phyloP scores from a whole-genome alignment of 2,113 vertebrate species.

The Carlito syrichta region DNA sequence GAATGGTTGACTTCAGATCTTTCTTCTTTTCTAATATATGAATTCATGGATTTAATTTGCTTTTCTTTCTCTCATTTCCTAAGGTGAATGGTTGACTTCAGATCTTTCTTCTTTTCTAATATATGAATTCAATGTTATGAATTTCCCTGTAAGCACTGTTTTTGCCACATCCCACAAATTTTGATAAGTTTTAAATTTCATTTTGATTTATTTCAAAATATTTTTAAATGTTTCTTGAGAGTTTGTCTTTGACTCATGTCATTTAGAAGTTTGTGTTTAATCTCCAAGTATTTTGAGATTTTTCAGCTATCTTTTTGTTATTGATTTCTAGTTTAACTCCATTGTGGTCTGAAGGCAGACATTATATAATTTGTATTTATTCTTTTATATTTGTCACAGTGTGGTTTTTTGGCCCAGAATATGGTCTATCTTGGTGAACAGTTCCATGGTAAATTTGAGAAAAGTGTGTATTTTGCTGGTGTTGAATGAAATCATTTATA shows the following conservation, averaged over 20 bases:
- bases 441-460: not conserved
- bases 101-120: not conserved
- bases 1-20: not conserved
- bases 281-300: not conserved
- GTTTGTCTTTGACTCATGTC: not conserved
- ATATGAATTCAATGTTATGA: not conserved
- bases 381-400: not conserved
- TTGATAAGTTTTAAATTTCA: not conserved
- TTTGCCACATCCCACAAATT: not conserved
- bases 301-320: not conserved
- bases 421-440: not conserved
- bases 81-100: not conserved
- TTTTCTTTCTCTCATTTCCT: not conserved
- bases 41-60: not conserved
- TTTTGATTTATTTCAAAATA: not conserved
- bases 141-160: not conserved
- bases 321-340: not conserved
- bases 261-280: not conserved
- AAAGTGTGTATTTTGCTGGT: not conserved
- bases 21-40: too few species aligned
- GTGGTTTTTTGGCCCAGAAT: not conserved
- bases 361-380: not conserved
- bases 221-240: not conserved
- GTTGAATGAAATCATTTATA: not conserved
- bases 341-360: not conserved